These are phyloP conservation scores for Poliocrania exsul DNA, from an alignment of 2,797 vertebrate genomes.

Conservation along the genomic window DNA sequence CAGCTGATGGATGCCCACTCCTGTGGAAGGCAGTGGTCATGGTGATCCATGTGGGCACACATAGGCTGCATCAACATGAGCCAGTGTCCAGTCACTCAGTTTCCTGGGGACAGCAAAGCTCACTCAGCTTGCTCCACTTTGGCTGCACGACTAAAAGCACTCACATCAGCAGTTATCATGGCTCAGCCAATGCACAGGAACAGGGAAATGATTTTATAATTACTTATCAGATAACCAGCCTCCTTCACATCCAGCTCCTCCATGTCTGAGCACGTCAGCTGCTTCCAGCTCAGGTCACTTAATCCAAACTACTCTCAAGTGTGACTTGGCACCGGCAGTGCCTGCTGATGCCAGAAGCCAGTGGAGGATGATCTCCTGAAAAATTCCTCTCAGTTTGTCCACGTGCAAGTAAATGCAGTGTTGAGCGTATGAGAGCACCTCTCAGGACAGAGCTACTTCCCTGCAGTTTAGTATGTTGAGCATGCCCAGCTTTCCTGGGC, in stretches of 20 bases:
- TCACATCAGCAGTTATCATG: neutral
- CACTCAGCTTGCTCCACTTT: neutral
- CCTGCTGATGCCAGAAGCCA: neutral
- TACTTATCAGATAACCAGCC: slow-evolving; percentile 20
- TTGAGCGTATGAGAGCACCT: neutral
- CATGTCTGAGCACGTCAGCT: neutral
- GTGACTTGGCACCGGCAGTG: neutral
- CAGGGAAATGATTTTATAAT: slow-evolving; percentile 30
- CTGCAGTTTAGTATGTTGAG: neutral
- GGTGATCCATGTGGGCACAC: fast-evolving
- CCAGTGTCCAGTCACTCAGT: fast-evolving
- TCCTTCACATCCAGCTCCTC: neutral
- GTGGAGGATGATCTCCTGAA: neutral
- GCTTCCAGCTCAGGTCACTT: neutral
- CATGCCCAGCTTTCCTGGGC: neutral
- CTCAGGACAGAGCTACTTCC: neutral
- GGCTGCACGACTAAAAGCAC: fast-evolving
- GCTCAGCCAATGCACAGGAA: neutral
- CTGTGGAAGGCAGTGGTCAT: neutral
- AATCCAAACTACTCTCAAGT: neutral
- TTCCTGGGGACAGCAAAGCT: neutral
- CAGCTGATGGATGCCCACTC: neutral
- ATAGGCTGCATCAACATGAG: neutral
- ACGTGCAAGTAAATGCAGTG: fast-evolving
- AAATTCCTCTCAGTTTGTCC: neutral